A percentile compares a stretch with the other conserved stretches of the same genome.
Conservation (phyloP, 2,888 invertebrate species). For the Eristalinus aeneus region DNA sequence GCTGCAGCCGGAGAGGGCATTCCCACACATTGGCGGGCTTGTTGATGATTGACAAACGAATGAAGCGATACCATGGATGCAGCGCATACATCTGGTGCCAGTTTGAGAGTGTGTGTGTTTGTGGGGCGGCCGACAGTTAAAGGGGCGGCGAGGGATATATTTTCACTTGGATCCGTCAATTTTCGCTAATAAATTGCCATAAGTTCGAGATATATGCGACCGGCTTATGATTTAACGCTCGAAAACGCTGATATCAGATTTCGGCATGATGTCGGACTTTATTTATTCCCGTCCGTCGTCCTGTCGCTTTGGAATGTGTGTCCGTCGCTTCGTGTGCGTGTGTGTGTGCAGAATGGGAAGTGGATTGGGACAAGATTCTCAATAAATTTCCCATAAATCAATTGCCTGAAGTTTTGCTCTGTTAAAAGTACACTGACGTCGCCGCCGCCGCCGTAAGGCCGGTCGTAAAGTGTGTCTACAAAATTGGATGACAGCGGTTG, state of each 20-base stretch:
- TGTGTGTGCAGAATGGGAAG: constrained; percentile 4
- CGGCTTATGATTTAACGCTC: constrained; percentile 67
- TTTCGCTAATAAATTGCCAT: constrained; percentile 69
- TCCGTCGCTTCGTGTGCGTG: background rate
- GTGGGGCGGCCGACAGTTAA: background rate
- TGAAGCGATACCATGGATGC: background rate
- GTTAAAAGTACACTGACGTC: constrained; percentile 22
- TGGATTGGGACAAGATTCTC: constrained; percentile 41
- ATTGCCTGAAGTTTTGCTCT: constrained; percentile 14
- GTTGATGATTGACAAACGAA: constrained; percentile 6
- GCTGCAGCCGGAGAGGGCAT: background rate
- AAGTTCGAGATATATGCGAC: constrained; percentile 65
- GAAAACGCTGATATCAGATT: constrained; percentile 63
- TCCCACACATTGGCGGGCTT: background rate
- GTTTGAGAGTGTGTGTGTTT: background rate
- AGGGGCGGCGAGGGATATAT: background rate
- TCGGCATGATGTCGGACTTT: constrained; percentile 56
- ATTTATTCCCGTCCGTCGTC: constrained; percentile 36
- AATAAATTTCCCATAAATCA: constrained; percentile 62
- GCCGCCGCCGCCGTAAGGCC: too few relatives aligned
- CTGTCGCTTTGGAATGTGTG: background rate
- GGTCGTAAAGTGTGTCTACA: background rate
- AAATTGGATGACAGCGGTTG: constrained; percentile 25
- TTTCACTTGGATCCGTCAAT: constrained; percentile 68
- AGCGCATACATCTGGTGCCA: background rate